phyloP scores from a whole-genome alignment of 2,888 invertebrate species.

The Yponomeuta cagnagella region DNA sequence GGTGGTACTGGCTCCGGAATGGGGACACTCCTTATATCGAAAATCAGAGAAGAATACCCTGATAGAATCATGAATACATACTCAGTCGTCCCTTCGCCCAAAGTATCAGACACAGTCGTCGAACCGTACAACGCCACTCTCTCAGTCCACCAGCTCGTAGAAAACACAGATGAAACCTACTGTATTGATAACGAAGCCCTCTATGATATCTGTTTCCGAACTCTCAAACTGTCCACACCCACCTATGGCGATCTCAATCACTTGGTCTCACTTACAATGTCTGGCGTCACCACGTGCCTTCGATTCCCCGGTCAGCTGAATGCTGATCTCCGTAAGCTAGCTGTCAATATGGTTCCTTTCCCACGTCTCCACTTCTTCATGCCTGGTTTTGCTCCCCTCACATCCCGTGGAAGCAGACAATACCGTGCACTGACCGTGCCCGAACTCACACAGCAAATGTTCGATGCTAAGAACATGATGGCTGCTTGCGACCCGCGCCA shows the following conservation, averaged over 20 bases:
- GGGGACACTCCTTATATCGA: slow-evolving; percentile 88
- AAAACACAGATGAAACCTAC: slow-evolving; percentile 93
- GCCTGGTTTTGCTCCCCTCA: slow-evolving; percentile 91
- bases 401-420: slow-evolving; percentile 90
- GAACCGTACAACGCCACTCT: slow-evolving; percentile 91
- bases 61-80: slow-evolving; percentile 93
- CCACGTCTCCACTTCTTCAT: slow-evolving; percentile 90
- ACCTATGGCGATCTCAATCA: slow-evolving; percentile 95
- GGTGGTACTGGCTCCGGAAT: slow-evolving; percentile 73
- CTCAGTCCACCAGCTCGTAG: slow-evolving; percentile 90
- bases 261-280: slow-evolving; percentile 91
- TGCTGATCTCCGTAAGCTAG: slow-evolving; percentile 93
- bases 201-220: slow-evolving; percentile 91
- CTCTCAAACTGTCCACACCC: slow-evolving; percentile 88
- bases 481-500: slow-evolving; percentile 95
- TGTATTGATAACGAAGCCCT: slow-evolving; percentile 82
- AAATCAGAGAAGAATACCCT: slow-evolving; percentile 93
- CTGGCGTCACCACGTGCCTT: slow-evolving; percentile 88
- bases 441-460: slow-evolving; percentile 93
- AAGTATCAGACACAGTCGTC: slow-evolving; percentile 81
- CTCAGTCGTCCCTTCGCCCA: slow-evolving; percentile 89
- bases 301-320: slow-evolving; percentile 95
- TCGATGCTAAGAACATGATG: slow-evolving; percentile 98
- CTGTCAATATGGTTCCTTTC: slow-evolving; percentile 93
- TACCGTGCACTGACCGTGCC: slow-evolving; percentile 94